Evolutionary conservation across 2,113 vertebrate genomes (phyloP), one percentile per base, ranked within the genome.

Genomic region (Azemiops feae): DNA sequence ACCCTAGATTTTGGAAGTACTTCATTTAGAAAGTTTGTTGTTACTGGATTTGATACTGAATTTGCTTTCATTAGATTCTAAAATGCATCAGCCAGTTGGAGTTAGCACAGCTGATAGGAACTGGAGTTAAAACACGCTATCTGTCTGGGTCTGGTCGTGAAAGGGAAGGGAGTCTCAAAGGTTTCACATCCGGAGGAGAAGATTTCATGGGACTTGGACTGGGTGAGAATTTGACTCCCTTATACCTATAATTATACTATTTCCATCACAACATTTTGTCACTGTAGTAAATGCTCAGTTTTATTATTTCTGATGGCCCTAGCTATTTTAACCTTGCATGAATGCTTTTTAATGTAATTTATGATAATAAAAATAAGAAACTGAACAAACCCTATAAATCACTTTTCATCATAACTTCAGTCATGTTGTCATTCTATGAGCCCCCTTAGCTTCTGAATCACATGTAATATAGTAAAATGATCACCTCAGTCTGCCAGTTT

Each of bases 21-120:
- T 52, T 30, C 5, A 57, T 52, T 55, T 54, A 55, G 69, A 81
- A 16, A 85, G 39, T 45, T 43, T 87, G 12, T 34, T 22, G 9
- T 7, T 18, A 27, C 14, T 87, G 45, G 12, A 34, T 20, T 50
- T 88, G 45, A 23, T 27, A 88, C 54, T 95, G 64, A 54, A 95
- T 88, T 93, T 93, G 12, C 5, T 90, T 45, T 93, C 87, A 87
- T 94, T 95, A 99, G 99, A 99, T 99, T 94, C 96, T 99, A 97
- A 98, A 99, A 86, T 99, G 99, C 55, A 99, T 99, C 95, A 99
- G 99, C 97, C 99, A 99, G 97, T 96, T 99, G 97, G 99, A 99
- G 91, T 97, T 99, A 2, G 99, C 99, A 30, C 99, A 99, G 95
- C 96, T 99, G 87, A 99, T 99, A 92, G 99, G 99, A 90, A 99